These are phyloP conservation scores for Isoperla grammatica DNA, from an alignment of 2,888 invertebrate genomes.

Conservation along the genomic window DNA sequence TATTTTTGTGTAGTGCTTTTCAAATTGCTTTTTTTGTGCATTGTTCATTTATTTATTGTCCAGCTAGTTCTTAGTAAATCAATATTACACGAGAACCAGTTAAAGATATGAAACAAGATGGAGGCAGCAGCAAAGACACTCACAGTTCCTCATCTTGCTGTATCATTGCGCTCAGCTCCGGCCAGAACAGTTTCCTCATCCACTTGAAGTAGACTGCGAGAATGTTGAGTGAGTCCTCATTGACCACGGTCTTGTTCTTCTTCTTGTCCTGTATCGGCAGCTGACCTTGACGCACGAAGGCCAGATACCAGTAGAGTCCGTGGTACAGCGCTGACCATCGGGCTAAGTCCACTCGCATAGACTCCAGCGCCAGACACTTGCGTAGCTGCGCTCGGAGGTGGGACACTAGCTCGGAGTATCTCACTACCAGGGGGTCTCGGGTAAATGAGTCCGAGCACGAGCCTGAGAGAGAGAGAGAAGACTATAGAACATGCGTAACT, in stretches of 20 bases:
- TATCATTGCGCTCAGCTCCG: not conserved
- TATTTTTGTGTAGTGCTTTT: no score
- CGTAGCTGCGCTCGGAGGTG: not conserved
- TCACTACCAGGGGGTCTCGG: not conserved
- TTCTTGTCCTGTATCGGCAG: not conserved
- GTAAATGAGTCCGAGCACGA: not conserved
- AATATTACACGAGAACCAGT: no score
- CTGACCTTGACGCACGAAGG: not conserved
- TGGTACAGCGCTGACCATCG: not conserved
- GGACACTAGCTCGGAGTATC: not conserved
- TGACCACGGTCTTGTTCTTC: not conserved
- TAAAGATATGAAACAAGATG: no score
- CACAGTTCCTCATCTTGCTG: not conserved
- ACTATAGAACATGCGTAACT: not conserved
- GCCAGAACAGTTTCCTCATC: not conserved
- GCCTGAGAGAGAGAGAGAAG: not conserved
- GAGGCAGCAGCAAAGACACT: no score
- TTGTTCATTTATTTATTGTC: no score
- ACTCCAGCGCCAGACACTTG: not conserved
- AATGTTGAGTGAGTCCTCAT: constrained; percentile 5
- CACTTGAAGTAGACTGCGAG: not conserved
- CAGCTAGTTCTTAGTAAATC: no score
- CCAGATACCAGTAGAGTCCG: not conserved
- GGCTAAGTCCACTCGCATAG: not conserved
- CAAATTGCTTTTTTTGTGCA: no score